phyloP scores from a whole-genome alignment of 1,140 invertebrate species.

The Leptinotarsa undecemlineata region DNA sequence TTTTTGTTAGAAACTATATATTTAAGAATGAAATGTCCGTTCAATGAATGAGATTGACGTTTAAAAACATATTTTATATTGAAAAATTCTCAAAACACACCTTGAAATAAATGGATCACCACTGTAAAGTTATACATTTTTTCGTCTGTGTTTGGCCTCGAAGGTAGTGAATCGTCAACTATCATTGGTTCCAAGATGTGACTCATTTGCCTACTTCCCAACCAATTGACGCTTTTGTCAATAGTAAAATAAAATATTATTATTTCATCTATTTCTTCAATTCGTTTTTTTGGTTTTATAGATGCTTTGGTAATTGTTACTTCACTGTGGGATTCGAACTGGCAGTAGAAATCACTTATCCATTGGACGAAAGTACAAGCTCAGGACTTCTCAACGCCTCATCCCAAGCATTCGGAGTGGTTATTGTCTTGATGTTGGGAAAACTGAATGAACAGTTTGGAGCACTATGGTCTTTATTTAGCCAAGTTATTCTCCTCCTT shows the following conservation, averaged over 20 bases:
- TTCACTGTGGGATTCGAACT: constrained; percentile 45
- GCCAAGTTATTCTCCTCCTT: constrained; percentile 32
- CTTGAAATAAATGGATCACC: no score
- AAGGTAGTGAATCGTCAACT: no score
- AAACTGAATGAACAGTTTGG: constrained; percentile 26
- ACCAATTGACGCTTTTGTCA: no score
- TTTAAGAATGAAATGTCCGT: no score
- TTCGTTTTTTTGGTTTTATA: neutral
- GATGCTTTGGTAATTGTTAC: constrained; percentile 38
- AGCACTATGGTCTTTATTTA: constrained; percentile 28
- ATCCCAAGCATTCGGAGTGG: constrained; percentile 41
- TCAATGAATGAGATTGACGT: no score
- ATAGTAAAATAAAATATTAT: neutral
- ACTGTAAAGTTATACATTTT: no score
- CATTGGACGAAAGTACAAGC: constrained; percentile 42
- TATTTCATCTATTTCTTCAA: neutral
- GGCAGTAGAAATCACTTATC: constrained; percentile 45
- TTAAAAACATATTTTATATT: no score
- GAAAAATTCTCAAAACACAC: no score
- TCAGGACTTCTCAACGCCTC: constrained; percentile 42
- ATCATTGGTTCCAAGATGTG: no score
- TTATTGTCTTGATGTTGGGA: constrained; percentile 35
- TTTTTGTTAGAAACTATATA: no score
- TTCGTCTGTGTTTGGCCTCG: no score
- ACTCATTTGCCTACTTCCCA: no score